Percentiles rank a stretch among this genome's conserved stretches.
These are phyloP conservation scores for Nylanderia fulva DNA, from an alignment of 1,140 invertebrate genomes.

Conservation along the genomic window DNA sequence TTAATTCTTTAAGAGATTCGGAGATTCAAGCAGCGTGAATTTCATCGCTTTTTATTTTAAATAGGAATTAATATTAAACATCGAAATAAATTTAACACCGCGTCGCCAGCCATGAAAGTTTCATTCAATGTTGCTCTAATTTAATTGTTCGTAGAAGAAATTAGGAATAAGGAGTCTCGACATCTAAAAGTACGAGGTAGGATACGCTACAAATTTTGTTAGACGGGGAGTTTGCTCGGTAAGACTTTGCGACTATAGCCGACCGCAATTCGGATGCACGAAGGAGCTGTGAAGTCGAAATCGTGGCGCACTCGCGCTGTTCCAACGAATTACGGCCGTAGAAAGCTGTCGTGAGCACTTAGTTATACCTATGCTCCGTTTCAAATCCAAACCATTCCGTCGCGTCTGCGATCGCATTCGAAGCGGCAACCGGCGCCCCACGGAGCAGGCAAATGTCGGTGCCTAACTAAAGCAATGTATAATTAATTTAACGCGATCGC, in stretches of 20 bases:
- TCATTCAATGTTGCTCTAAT: neutral
- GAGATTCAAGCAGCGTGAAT: neutral
- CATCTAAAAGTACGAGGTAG: conserved; percentile 26
- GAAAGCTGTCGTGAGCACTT: conserved; percentile 54
- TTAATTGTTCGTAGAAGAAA: conserved; percentile 4
- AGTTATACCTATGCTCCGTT: conserved; percentile 59
- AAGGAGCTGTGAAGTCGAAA: conserved; percentile 54
- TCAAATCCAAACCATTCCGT: conserved; percentile 59
- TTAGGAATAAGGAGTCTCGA: conserved; percentile 15
- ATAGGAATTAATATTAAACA: neutral
- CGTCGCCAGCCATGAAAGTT: neutral
- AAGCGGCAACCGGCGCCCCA: neutral
- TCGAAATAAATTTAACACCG: neutral
- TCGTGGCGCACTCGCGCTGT: conserved; percentile 33
- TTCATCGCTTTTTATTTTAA: neutral
- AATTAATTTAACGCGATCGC: conserved; percentile 70
- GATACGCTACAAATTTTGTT: conserved; percentile 26
- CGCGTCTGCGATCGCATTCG: conserved; percentile 54
- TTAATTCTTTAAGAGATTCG: neutral
- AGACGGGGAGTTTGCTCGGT: conserved; percentile 6
- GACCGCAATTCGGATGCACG: conserved; percentile 30
- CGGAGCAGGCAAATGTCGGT: conserved; percentile 57
- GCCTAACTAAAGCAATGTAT: conserved; percentile 65
- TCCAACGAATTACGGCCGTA: conserved; percentile 47
- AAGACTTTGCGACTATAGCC: neutral